Evolutionary conservation across 2,797 vertebrate genomes (phyloP).

Genomic region (Pipistrellus nathusii): DNA sequence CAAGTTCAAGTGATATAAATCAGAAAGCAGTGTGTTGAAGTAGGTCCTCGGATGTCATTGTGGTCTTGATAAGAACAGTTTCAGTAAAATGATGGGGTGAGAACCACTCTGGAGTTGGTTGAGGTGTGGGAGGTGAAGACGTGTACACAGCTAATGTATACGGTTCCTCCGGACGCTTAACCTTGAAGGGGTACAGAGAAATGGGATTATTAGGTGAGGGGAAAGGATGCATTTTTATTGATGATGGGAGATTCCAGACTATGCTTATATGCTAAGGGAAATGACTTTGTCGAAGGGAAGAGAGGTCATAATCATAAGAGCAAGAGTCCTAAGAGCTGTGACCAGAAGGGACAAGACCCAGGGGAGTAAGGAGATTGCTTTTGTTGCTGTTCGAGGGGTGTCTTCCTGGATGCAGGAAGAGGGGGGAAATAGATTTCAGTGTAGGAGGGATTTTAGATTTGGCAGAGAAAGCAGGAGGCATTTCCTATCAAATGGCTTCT

Average conservation of each 20-base stretch:
- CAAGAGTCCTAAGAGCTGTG: not conserved
- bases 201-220: not conserved
- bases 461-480: not conserved
- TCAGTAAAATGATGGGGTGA: conserved; percentile 10
- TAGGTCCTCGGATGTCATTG: not conserved
- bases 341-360: not conserved
- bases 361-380: not conserved
- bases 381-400: accelerated
- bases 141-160: conserved; percentile 36
- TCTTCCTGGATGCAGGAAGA: not conserved
- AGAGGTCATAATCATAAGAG: not conserved
- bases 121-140: not conserved
- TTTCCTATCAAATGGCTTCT: not conserved
- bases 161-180: conserved; percentile 35
- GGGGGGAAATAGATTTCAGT: not conserved
- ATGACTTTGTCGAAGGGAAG: not conserved
- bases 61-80: conserved; percentile 53
- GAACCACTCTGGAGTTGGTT: conserved; percentile 39
- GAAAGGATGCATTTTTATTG: conserved; percentile 47
- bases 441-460: not conserved
- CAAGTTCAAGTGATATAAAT: conserved; percentile 57
- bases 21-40: not conserved
- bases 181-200: conserved; percentile 16
- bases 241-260: not conserved
- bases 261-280: not conserved